Evolutionary conservation across 1,140 invertebrate species (phyloP), one percentile per base, ranked within the genome.

Genomic region (Plodia interpunctella): DNA sequence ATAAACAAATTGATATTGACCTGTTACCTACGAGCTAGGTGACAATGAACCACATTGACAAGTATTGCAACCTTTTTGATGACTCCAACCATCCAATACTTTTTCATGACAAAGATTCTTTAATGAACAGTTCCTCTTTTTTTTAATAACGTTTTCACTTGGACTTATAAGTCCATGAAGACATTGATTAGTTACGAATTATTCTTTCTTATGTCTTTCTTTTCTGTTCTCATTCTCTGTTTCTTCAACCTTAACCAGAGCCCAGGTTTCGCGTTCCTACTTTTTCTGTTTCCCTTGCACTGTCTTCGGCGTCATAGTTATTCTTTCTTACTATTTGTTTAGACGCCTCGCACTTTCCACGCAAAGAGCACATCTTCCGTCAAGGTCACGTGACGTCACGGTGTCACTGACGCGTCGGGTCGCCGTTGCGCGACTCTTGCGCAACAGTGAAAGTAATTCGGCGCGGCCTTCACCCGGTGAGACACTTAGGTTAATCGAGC

Each of bases 361-460:
- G 21, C 21, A 2, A 44, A 1, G 10, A 44, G 9, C 13, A 15
- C 13, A 44, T 15, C 13, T 17, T 44, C 38, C 38, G 38, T 15
- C 38, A 53, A 53, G 51, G 51, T 53, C 20, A 25, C 4, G 51
- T 53, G 51, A 53, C 51, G 51, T 53, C 51, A 53, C 21, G 19
- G n/a, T 53, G 51, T 53, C 51, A 53, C 51, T 53, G 51, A 53
- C 21, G 51, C 51, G 51, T 25, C 51, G 51, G 15, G 20, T 11
- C 51, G 10, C 13, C 51, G 19, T 53, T 53, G 38, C 38, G 0
- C 38, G 38, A 44, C 38, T 44, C 38, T 53, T 53, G 51, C 19
- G 51, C 21, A 53, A 51, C 18, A 53, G 51, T 53, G 51, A 53
- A 53, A 53, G 51, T 25, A 53, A 25, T 65, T 53, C 51, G 51